These are phyloP conservation scores for Noctua pronuba DNA, from an alignment of 2,888 invertebrate genomes.

Conservation along the genomic window DNA sequence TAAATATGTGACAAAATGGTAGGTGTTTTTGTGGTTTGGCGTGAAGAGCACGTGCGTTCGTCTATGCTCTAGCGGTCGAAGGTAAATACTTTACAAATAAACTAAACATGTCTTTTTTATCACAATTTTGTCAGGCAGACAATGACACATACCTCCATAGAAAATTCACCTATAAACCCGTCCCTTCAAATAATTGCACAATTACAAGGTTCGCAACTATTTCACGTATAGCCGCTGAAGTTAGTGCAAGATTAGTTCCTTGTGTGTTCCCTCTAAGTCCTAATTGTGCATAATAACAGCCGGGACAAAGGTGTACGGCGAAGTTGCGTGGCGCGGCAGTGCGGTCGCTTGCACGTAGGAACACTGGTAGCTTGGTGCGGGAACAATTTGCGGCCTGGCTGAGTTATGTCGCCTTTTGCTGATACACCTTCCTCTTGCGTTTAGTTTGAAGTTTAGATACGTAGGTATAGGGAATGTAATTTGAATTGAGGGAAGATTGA, in stretches of 20 bases:
- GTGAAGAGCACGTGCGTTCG: too few relatives aligned
- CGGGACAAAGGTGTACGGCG: conserved; percentile 81
- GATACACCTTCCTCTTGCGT: conserved; percentile 59
- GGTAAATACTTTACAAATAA: too few relatives aligned
- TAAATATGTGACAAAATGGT: too few relatives aligned
- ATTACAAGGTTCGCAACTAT: conserved; percentile 76
- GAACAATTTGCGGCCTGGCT: conserved; percentile 84
- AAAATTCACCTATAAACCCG: conserved; percentile 19
- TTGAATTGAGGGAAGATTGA: conserved; percentile 60
- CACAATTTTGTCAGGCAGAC: neutral
- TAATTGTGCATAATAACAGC: conserved; percentile 87
- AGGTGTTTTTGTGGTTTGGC: too few relatives aligned
- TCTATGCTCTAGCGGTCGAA: too few relatives aligned
- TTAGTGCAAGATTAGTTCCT: conserved; percentile 83
- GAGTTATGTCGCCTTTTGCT: conserved; percentile 78
- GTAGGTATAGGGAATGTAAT: conserved; percentile 43
- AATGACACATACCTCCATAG: neutral
- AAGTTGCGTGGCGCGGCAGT: conserved; percentile 76
- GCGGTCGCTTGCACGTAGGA: conserved; percentile 74
- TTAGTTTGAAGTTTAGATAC: conserved; percentile 46
- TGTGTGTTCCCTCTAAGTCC: conserved; percentile 80
- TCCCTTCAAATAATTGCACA: conserved; percentile 61
- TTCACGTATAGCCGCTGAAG: conserved; percentile 75
- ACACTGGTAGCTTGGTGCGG: conserved; percentile 67
- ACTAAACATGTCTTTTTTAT: too few relatives aligned